Conservation (phyloP, 1,140 invertebrate genomes). For the Leucophenga varia region DNA sequence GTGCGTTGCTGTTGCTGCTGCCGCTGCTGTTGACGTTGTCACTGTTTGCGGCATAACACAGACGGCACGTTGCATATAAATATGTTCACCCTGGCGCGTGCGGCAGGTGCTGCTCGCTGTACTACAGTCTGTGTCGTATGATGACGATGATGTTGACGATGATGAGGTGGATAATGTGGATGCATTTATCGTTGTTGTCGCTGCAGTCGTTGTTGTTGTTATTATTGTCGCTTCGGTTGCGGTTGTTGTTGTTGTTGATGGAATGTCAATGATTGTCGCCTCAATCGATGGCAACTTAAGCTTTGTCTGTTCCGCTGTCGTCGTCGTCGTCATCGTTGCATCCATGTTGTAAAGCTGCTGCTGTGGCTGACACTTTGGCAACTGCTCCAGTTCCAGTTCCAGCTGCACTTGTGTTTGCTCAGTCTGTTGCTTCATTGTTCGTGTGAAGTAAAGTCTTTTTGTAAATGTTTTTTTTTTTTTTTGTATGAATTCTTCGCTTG, state of each 20-base stretch:
- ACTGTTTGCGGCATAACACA: slow-evolving; percentile 6
- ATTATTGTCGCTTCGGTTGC: slow-evolving; percentile 13
- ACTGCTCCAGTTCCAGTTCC: neutral
- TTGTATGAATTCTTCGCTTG: slow-evolving; percentile 8
- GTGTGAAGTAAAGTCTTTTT: too few species aligned
- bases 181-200: slow-evolving; percentile 1
- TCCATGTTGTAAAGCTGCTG: neutral
- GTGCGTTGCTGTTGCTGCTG: slow-evolving; percentile 11
- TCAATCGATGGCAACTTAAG: slow-evolving; percentile 13
- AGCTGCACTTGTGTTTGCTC: slow-evolving; percentile 2
- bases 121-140: slow-evolving; percentile 52
- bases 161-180: slow-evolving; percentile 4
- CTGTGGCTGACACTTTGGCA: neutral
- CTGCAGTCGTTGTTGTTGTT: slow-evolving; percentile 10
- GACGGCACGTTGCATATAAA: slow-evolving; percentile 43
- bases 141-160: slow-evolving; percentile 26
- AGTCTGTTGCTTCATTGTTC: slow-evolving; percentile 3
- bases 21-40: slow-evolving; percentile 7
- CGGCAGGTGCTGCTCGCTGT: slow-evolving; percentile 52
- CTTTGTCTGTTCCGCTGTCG: neutral
- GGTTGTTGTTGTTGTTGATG: slow-evolving; percentile 21
- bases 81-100: slow-evolving; percentile 48
- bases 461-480: too few species aligned
- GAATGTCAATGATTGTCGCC: slow-evolving; percentile 52
- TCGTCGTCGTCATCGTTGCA: neutral